These are phyloP conservation scores for Chelidonichthys spinosus DNA, from an alignment of 2,797 vertebrate genomes.

Conservation along the genomic window DNA sequence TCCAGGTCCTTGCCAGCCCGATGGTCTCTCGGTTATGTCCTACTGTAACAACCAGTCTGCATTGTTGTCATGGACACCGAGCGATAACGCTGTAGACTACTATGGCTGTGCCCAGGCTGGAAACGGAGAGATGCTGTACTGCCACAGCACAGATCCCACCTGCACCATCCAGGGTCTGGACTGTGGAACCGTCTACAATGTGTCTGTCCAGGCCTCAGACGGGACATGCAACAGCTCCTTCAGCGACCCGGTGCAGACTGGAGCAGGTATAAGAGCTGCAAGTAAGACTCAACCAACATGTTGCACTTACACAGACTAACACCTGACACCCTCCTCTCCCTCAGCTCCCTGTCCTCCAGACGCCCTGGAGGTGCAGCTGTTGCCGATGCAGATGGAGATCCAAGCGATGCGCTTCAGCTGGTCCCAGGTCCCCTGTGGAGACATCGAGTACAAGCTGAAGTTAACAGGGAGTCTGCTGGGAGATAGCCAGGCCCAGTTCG, in stretches of 20 bases:
- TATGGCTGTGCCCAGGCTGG: constrained; percentile 68
- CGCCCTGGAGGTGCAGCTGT: constrained; percentile 55
- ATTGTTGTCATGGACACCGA: constrained; percentile 75
- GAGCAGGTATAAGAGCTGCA: constrained; percentile 76
- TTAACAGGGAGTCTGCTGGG: constrained; percentile 76
- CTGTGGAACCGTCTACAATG: constrained; percentile 81
- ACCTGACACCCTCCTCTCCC: not conserved
- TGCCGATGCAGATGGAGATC: constrained; percentile 55
- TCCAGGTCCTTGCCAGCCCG: constrained; percentile 81
- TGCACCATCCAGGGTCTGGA: constrained; percentile 77
- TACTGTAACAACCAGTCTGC: constrained; percentile 78
- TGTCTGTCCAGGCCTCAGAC: constrained; percentile 81
- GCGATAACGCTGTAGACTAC: constrained; percentile 66
- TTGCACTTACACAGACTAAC: not conserved
- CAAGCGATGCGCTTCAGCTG: constrained; percentile 79
- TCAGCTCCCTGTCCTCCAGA: constrained; percentile 84
- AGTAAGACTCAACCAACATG: not conserved
- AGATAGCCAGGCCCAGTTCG: constrained; percentile 64
- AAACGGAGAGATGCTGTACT: constrained; percentile 67
- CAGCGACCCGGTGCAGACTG: constrained; percentile 61
- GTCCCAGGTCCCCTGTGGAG: constrained; percentile 67
- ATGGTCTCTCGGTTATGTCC: constrained; percentile 57
- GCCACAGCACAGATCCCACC: constrained; percentile 57
- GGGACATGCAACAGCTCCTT: constrained; percentile 82
- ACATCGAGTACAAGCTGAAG: constrained; percentile 73